A percentile compares a stretch with the other conserved stretches of the same genome.
Conservation (phyloP, 2,888 invertebrate species). For the Vanessa cardui region DNA sequence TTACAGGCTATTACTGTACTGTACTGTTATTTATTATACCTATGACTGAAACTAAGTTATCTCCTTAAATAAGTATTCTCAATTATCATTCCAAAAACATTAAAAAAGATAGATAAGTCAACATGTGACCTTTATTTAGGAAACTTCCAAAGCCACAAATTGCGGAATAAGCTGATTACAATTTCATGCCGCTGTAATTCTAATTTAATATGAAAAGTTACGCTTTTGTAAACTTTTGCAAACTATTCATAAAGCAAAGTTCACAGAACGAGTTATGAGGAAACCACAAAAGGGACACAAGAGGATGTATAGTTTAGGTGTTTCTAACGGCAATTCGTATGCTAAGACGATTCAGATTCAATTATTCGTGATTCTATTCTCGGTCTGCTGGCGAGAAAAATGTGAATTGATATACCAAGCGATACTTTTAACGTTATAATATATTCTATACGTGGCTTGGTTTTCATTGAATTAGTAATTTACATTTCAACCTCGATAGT, state of each 20-base stretch:
- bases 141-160: neutral
- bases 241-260: conserved; percentile 23
- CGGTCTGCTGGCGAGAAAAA: conserved; percentile 18
- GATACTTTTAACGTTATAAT: neutral
- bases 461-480: too few species aligned
- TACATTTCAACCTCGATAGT: too few species aligned
- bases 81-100: too few species aligned
- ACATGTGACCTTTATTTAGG: too few species aligned
- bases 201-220: conserved; percentile 25
- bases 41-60: too few species aligned
- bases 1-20: too few species aligned
- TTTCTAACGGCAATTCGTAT: conserved; percentile 22
- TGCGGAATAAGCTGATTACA: conserved; percentile 1
- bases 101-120: too few species aligned
- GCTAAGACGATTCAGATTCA: conserved; percentile 27
- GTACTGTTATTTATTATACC: too few species aligned
- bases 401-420: conserved; percentile 12
- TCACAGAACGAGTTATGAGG: conserved; percentile 9
- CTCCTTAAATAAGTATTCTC: too few species aligned
- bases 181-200: conserved; percentile 12
- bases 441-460: too few species aligned
- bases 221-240: conserved; percentile 9
- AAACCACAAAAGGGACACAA: conserved; percentile 17
- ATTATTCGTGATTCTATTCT: conserved; percentile 29
- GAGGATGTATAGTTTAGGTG: conserved; percentile 18